Base-by-base conservation (phyloP, 2,888 invertebrate species). In the Stenotaenia linearis region DNA sequence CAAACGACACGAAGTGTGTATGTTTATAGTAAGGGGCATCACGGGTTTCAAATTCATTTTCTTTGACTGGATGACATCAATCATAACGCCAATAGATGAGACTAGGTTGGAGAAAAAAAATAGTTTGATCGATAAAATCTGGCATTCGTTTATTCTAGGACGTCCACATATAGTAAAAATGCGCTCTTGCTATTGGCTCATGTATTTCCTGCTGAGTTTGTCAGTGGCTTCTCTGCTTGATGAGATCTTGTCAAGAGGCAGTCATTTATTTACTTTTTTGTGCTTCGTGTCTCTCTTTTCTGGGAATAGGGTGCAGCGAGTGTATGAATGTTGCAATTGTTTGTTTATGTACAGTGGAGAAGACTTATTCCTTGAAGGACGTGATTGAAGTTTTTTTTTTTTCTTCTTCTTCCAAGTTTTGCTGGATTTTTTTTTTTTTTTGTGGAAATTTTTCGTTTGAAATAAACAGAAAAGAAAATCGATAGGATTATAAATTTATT, bases 31-130 rank as follows among this genome's bases (percentile, higher is more conserved):
- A 69, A 69, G 69, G 69, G 28, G 69, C 69, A 69, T 69, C 69
- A 69, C 69, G 69, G 69, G 69, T 69, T 69, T 69, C 69, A 28
- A 69, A 69, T 69, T 28, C 69, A 69, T 69, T 69, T 69, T 69
- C 69, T 25, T 28, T 69, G 69, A 69, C 69, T 69, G 69, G 69
- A 69, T 69, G 69, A 23, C 69, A 69, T 69, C 69, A 69, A 69
- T 69, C 69, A 69, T 69, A 69, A 69, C 69, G 25, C 56, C 69
- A n/a, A 69, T 69, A 28, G 69, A 69, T 69, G 69, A 28, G 69
- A 69, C 15, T 6, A 7, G 7, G 50, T 18, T n/a, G 0, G 25
- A 12, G 69, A 15, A 69, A 69, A n/a, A 69, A 69, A 69, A 69
- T 69, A 69, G 69, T 12, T 69, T 69, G 69, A 69, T 69, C 69